Base-by-base conservation (phyloP, 2,888 invertebrate genomes). In the Arenicola marina region DNA sequence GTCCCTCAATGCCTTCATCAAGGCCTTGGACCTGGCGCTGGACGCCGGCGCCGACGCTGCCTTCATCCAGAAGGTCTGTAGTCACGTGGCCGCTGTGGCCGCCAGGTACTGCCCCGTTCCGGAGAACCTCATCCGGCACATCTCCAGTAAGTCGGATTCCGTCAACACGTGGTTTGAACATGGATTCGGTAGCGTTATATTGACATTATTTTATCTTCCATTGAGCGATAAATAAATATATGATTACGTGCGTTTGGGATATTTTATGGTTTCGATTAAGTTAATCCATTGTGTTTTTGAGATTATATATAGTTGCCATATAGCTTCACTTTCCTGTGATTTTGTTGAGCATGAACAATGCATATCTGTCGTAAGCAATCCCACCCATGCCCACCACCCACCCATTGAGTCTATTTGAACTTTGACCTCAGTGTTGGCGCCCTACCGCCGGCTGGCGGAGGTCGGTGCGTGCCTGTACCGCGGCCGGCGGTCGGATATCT, bases 381-480 rank as follows among this genome's bases (percentile, higher is more conserved):
- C n/a, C n/a, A n/a, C n/a, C n/a, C n/a, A n/a, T n/a, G n/a, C n/a
- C n/a, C n/a, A n/a, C n/a, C n/a, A n/a, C n/a, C n/a, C n/a, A n/a
- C n/a, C n/a, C n/a, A n/a, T n/a, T n/a, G n/a, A n/a, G n/a, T n/a
- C n/a, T n/a, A n/a, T n/a, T n/a, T n/a, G n/a, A n/a, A n/a, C 21
- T 11, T 31, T 26, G 29, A 44, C 68, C 68, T 28, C 66, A 80
- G 80, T 72, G 2, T 78, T 80, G 79, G 78, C 79, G 59, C 70
- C 77, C 0, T 80, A 80, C 69, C 76, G 75, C 63, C 78, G 79
- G 58, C 70, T 81, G 57, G 74, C 76, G 65, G 80, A 80, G 62
- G 75, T 79, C n/a, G 81, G 80, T 4, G 75, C 76, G 11, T 73
- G 71, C 59, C 67, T 81, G 24, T 79, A 75, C 67, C 74, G 76